phyloP scores from a whole-genome alignment of 2,113 vertebrate genomes.

The Todiramphus saurophagus region DNA sequence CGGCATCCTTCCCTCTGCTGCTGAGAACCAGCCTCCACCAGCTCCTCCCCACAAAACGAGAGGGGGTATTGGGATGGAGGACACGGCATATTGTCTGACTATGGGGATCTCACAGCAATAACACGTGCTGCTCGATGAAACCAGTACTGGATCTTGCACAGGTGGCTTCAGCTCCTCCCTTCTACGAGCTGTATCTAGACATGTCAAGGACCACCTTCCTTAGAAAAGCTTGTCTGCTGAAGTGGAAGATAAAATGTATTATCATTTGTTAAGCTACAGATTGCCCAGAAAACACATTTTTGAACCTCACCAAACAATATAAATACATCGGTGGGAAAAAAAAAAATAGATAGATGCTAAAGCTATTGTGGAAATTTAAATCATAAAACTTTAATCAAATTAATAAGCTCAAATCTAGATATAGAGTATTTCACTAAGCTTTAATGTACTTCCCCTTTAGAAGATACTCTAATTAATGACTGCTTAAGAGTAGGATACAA shows the following conservation, averaged over 20 bases:
- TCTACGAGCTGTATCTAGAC: background rate
- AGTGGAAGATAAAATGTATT: background rate
- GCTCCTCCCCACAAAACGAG: background rate
- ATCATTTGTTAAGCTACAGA: background rate
- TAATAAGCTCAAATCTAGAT: slow-evolving; percentile 49
- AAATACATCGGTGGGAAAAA: background rate
- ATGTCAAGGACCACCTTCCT: background rate
- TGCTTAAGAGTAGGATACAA: slow-evolving; percentile 28
- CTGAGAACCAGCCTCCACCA: background rate
- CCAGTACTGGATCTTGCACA: background rate
- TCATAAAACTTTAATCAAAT: slow-evolving; percentile 26
- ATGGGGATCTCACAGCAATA: fast-evolving
- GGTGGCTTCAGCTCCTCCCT: background rate
- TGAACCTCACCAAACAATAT: background rate
- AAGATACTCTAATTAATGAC: background rate
- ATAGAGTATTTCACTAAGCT: slow-evolving; percentile 1
- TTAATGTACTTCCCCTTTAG: slow-evolving; percentile 6
- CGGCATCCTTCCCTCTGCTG: background rate
- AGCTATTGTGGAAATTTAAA: slow-evolving; percentile 14
- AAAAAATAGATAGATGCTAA: background rate
- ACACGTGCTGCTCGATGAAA: background rate
- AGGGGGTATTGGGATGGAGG: background rate
- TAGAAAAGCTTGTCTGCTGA: background rate
- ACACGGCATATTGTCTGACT: background rate
- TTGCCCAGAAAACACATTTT: background rate